phyloP scores from a whole-genome alignment of 2,888 invertebrate genomes.

The Chrysina gloriosa region DNA sequence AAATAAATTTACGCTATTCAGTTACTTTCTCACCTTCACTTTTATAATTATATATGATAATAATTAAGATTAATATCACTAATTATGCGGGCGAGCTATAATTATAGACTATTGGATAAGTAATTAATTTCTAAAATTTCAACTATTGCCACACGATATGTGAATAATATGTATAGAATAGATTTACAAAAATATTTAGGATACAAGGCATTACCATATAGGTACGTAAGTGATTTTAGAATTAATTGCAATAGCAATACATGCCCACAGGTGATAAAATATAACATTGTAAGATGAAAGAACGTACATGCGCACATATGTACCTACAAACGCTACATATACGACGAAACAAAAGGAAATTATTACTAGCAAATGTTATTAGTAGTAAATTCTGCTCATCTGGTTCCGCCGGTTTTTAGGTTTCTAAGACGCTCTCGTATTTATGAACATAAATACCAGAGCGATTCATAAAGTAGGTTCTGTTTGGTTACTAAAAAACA shows the following conservation, averaged over 20 bases:
- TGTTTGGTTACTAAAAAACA: no score
- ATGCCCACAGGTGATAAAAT: background rate
- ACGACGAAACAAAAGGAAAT: no score
- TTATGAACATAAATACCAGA: no score
- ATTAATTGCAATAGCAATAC: background rate
- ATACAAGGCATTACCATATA: slow-evolving; percentile 3
- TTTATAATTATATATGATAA: slow-evolving; percentile 20
- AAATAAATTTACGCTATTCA: no score
- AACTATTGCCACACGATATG: slow-evolving; percentile 5
- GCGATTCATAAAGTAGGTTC: no score
- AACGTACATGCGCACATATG: no score
- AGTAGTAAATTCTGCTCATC: no score
- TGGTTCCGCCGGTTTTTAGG: no score
- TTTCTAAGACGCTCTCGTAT: no score
- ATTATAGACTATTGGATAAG: slow-evolving; percentile 12
- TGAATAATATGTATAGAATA: background rate
- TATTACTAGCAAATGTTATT: no score
- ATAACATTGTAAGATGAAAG: no score
- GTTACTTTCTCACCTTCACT: background rate
- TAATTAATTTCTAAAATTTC: slow-evolving; percentile 12
- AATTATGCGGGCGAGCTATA: slow-evolving; percentile 13
- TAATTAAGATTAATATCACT: slow-evolving; percentile 19
- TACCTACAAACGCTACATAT: no score
- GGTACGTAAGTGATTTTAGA: background rate
- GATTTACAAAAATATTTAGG: slow-evolving; percentile 10